Evolutionary conservation across 2,797 vertebrate species (phyloP).

Genomic region (Chaunax sp.): DNA sequence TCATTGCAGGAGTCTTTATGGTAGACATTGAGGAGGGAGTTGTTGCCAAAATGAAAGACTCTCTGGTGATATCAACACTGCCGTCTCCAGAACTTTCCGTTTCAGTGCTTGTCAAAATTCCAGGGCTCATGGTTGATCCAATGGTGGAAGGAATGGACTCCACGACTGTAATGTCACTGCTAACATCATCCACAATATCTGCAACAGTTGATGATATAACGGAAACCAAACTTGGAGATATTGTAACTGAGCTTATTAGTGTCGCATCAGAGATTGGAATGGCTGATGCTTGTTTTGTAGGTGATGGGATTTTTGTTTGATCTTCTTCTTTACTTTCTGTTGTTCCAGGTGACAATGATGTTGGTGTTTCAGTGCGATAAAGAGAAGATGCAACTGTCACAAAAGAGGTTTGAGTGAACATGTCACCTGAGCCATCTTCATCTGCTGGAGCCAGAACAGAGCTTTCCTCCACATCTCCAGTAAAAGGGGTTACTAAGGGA

Average conservation of each 20-base stretch:
- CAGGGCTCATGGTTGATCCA: neutral
- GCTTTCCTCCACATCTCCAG: neutral
- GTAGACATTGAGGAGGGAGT: neutral
- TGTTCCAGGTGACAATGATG: neutral
- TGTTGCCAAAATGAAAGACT: neutral
- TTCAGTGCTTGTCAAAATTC: neutral
- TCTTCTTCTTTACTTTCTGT: neutral
- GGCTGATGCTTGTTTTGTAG: neutral
- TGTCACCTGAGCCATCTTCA: conserved; percentile 27
- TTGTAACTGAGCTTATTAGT: neutral
- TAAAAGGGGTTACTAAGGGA: neutral
- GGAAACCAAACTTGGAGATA: neutral
- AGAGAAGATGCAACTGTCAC: neutral
- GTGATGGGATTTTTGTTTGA: neutral
- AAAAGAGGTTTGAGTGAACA: neutral
- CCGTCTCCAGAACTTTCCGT: conserved; percentile 26
- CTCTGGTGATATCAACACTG: neutral
- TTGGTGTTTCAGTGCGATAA: neutral
- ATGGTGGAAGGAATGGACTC: neutral
- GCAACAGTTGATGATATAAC: neutral
- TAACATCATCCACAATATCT: neutral
- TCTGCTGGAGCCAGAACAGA: conserved; percentile 3
- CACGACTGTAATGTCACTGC: neutral
- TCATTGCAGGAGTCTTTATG: too few relatives aligned
- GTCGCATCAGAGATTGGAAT: neutral